Evolutionary conservation across 1,140 invertebrate species (phyloP).

Genomic region (Eupeodes corollae): DNA sequence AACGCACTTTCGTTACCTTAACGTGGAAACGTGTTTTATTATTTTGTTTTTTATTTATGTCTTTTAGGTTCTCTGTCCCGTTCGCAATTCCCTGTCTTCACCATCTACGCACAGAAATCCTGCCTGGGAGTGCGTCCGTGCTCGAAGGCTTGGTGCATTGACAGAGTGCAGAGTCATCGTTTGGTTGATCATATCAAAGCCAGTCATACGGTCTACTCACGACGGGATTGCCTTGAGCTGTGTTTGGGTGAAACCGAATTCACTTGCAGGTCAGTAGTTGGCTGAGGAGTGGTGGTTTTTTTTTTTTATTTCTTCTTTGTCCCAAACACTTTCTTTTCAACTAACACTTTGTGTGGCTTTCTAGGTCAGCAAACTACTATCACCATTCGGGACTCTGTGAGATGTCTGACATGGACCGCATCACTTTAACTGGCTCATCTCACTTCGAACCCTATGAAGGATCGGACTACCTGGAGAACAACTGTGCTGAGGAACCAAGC

Average conservation of each 20-base stretch:
- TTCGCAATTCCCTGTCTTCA: conserved; percentile 91
- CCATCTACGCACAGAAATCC: conserved; percentile 89
- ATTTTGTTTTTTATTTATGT: too few relatives aligned
- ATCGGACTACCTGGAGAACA: conserved; percentile 77
- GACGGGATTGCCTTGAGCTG: conserved; percentile 78
- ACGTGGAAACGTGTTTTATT: too few relatives aligned
- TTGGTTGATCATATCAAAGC: conserved; percentile 62
- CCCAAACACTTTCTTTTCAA: conserved; percentile 9
- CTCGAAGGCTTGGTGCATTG: conserved; percentile 84
- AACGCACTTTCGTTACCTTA: too few relatives aligned
- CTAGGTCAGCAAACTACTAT: conserved; percentile 84
- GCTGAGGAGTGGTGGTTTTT: not conserved
- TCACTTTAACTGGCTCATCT: conserved; percentile 66
- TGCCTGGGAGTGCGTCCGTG: conserved; percentile 78
- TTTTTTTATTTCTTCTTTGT: conserved; percentile 1
- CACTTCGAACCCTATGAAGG: conserved; percentile 60
- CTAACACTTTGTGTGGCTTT: conserved; percentile 27
- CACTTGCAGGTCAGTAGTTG: conserved; percentile 66
- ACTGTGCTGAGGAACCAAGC: conserved; percentile 81
- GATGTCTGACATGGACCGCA: conserved; percentile 79
- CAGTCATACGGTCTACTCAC: conserved; percentile 56
- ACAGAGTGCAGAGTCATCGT: conserved; percentile 76
- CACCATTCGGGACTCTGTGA: conserved; percentile 74
- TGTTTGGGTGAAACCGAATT: conserved; percentile 82
- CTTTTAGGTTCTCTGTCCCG: conserved; percentile 66